Conservation (phyloP, 2,797 vertebrate genomes). For the Chromobotia macracanthus region DNA sequence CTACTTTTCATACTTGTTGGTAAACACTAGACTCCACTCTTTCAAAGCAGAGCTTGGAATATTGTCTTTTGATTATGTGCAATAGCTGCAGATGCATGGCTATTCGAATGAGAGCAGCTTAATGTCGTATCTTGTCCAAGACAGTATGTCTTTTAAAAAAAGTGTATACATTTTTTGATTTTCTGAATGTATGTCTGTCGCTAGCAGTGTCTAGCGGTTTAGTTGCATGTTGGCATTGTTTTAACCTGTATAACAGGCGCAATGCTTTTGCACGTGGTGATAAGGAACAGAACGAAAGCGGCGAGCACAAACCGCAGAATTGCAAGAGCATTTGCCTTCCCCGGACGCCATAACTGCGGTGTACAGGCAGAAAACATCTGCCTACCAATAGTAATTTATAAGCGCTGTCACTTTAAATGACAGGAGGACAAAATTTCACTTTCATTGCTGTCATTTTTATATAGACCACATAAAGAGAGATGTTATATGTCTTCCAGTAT, state of each 20-base stretch:
- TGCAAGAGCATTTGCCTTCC: constrained; percentile 8
- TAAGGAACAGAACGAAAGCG: constrained; percentile 56
- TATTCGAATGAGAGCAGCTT: constrained; percentile 63
- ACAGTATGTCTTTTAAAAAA: constrained; percentile 19
- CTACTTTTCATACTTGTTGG: constrained; percentile 45
- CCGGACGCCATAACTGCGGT: constrained; percentile 8
- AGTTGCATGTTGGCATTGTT: constrained; percentile 36
- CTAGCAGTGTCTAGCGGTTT: constrained; percentile 22
- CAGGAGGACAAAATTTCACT: constrained; percentile 14
- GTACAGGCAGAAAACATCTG: background rate
- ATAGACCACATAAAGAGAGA: constrained; percentile 20
- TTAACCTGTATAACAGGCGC: constrained; percentile 51
- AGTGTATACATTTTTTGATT: constrained; percentile 22
- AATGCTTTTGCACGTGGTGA: constrained; percentile 69
- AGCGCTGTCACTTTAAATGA: constrained; percentile 32
- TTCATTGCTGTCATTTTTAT: constrained; percentile 32
- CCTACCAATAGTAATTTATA: constrained; percentile 14
- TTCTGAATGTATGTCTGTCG: constrained; percentile 52
- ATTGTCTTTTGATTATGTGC: constrained; percentile 56
- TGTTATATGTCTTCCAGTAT: constrained; percentile 50
- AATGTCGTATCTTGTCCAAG: constrained; percentile 54
- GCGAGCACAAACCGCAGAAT: constrained; percentile 27
- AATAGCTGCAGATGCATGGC: constrained; percentile 74
- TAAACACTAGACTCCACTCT: constrained; percentile 54
- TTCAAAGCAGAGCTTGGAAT: constrained; percentile 11